These are phyloP conservation scores for Mycalesis mineus DNA, from an alignment of 2,888 invertebrate genomes.

Conservation along the genomic window DNA sequence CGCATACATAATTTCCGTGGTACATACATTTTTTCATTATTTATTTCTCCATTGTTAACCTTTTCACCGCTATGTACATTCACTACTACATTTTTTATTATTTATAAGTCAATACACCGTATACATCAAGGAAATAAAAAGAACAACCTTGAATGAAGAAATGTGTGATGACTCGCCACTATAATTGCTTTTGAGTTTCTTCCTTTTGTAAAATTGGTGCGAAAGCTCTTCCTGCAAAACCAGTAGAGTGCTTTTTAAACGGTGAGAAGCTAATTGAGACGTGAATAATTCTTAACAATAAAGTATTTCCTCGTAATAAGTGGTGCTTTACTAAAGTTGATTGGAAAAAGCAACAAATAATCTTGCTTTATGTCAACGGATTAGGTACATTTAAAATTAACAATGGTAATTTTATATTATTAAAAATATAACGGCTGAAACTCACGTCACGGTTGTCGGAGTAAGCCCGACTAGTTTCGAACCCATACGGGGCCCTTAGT, in stretches of 20 bases:
- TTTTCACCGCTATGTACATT: background rate
- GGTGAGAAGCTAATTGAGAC: background rate
- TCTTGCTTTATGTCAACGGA: no score
- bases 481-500: no score
- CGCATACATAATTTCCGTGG: no score
- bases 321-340: background rate
- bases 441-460: no score
- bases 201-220: background rate
- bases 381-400: no score
- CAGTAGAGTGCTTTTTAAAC: background rate
- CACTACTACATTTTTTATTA: background rate
- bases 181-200: constrained; percentile 1
- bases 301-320: background rate
- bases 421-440: no score
- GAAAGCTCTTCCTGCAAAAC: constrained; percentile 1
- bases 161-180: background rate
- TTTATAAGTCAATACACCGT: background rate
- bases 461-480: no score
- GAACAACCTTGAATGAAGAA: background rate
- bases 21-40: no score
- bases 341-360: no score
- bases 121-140: constrained; percentile 7
- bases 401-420: no score
- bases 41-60: background rate
- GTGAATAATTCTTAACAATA: background rate